phyloP scores from a whole-genome alignment of 2,888 invertebrate species.

The Orchestes rusci region DNA sequence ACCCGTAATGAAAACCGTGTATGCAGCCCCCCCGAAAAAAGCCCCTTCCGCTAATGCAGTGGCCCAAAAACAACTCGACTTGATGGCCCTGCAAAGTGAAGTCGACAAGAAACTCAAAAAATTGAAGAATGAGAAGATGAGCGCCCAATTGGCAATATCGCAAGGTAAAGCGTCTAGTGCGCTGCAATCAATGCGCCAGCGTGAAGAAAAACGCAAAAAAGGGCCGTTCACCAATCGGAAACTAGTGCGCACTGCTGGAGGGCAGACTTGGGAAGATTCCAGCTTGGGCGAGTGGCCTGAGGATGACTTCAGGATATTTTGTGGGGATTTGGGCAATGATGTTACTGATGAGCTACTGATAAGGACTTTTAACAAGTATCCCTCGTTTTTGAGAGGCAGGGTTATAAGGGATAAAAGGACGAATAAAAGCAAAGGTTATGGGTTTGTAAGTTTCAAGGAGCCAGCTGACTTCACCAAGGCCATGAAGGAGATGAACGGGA shows the following conservation, averaged over 20 bases:
- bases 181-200: slow-evolving; percentile 50
- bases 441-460: slow-evolving; percentile 97
- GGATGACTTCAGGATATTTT: slow-evolving; percentile 96
- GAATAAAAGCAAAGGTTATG: slow-evolving; percentile 98
- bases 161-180: slow-evolving; percentile 55
- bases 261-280: slow-evolving; percentile 93
- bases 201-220: slow-evolving; percentile 45
- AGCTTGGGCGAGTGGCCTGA: slow-evolving; percentile 95
- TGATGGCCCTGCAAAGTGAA: slow-evolving; percentile 50
- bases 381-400: slow-evolving; percentile 89
- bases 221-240: slow-evolving; percentile 50
- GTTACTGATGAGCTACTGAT: slow-evolving; percentile 97
- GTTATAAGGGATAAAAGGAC: slow-evolving; percentile 94
- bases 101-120: slow-evolving; percentile 55
- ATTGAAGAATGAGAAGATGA: slow-evolving; percentile 58
- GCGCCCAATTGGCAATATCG: slow-evolving; percentile 58
- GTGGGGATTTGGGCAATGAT: slow-evolving; percentile 99
- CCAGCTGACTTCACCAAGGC: slow-evolving; percentile 96
- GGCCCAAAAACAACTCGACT: slow-evolving; percentile 41
- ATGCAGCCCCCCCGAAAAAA: slow-evolving; percentile 25
- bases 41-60: slow-evolving; percentile 27
- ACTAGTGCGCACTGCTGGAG: slow-evolving; percentile 86
- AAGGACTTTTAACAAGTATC: slow-evolving; percentile 89
- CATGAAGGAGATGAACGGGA: slow-evolving; percentile 99
- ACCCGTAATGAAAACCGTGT: no score